A percentile compares a stretch with the other conserved stretches of the same genome.
These are phyloP conservation scores for Varanus komodoensis DNA, from an alignment of 2,113 vertebrate genomes.

Conservation along the genomic window DNA sequence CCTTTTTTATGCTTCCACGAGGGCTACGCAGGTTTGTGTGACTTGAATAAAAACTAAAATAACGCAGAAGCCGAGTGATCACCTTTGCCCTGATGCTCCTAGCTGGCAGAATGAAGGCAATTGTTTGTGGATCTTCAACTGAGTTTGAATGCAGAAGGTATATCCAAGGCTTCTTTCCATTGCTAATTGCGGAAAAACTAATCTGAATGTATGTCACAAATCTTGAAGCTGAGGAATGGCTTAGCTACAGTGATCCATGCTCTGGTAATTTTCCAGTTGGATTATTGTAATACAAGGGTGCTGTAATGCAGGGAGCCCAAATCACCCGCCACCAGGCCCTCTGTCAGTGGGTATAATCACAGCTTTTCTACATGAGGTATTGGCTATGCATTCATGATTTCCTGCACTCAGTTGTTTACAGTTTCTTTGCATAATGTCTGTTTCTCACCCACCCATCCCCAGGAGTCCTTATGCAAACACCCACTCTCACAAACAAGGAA, in stretches of 20 bases:
- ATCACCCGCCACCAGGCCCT: no score
- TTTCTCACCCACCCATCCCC: no score
- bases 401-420: no score
- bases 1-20: constrained; percentile 51
- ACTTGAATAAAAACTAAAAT: constrained; percentile 34
- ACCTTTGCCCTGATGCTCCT: neutral
- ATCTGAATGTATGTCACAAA: neutral
- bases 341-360: no score
- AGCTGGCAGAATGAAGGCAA: neutral
- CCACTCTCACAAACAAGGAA: no score
- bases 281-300: neutral
- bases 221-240: neutral
- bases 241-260: neutral
- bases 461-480: no score
- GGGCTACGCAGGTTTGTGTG: neutral
- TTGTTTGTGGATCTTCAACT: neutral
- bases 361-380: no score
- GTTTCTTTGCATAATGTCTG: no score
- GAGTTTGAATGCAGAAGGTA: neutral
- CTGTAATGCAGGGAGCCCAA: no score
- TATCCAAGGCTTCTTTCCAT: neutral
- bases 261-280: neutral
- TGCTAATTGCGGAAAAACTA: neutral
- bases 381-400: no score
- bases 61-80: constrained; percentile 11